Evolutionary conservation across 64 coral and sea anemone genomes (phyloP).

Genomic region (Acropora tenuis): DNA sequence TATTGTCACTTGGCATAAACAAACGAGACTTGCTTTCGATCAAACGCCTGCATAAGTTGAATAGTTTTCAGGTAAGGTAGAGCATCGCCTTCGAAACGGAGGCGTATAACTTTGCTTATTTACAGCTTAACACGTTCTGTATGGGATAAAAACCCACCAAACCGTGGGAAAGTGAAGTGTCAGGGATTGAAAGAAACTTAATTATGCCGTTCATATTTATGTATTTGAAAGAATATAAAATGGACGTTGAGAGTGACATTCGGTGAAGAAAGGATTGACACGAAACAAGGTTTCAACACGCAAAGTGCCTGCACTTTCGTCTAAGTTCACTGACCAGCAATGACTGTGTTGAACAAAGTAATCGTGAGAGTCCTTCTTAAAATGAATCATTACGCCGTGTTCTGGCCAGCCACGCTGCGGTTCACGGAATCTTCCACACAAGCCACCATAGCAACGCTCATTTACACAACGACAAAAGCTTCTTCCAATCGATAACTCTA

Average conservation of each 20-base stretch:
- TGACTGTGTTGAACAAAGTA: not conserved
- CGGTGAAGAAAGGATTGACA: not conserved
- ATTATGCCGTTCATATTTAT: not conserved
- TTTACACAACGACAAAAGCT: not conserved
- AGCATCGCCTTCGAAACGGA: too few species aligned
- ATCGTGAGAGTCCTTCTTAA: not conserved
- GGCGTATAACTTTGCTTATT: too few species aligned
- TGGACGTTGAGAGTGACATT: not conserved
- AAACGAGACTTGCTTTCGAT: too few species aligned
- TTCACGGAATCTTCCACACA: not conserved
- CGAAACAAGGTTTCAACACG: not conserved
- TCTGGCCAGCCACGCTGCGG: not conserved
- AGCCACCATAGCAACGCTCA: not conserved
- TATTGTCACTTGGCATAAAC: too few species aligned
- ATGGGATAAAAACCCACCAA: too few species aligned
- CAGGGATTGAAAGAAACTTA: not conserved
- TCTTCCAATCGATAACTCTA: not conserved
- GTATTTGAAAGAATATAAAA: not conserved
- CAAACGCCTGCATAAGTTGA: too few species aligned
- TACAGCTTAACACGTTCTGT: too few species aligned
- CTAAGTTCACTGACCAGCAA: conserved; percentile 14
- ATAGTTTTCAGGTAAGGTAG: too few species aligned
- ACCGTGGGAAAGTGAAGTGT: too few species aligned
- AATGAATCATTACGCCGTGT: not conserved
- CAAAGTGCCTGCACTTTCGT: conserved; percentile 28